Base-by-base conservation (phyloP, 2,113 vertebrate genomes). In the Eurypyga helias region DNA sequence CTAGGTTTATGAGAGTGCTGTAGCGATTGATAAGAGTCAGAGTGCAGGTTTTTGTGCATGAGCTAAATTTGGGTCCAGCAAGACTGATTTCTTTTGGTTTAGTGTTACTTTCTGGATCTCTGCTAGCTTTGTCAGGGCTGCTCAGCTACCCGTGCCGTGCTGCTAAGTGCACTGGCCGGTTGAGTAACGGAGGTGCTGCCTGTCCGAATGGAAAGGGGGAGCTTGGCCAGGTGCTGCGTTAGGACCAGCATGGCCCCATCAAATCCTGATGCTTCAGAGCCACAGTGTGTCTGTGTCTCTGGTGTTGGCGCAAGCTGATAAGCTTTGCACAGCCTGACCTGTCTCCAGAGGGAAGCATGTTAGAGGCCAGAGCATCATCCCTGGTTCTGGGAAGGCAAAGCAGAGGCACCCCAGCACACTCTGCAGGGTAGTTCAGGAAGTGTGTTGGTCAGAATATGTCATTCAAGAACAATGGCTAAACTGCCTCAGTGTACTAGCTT, bases 351-450 rank as follows among this genome's bases (percentile, higher is more conserved):
- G 17, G 26, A 26, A 29, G 38, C 17, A 24, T 2, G 1, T 55
- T 29, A 28, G 41, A 54, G 48, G 46, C 11, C 25, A 51, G 48
- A 75, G n/a, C 60, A 34, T 73, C 24, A 15, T 84, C 18, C 25
- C 28, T 48, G 33, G 15, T 51, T 46, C 43, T 3, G 6, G 26
- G 13, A 76, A 54, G 31, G 62, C 0, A 0, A 9, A 58, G 43
- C 43, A 79, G 62, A 54, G 41, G 4, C 33, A 72, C 34, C 41
- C 26, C 25, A 2, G 41, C 8, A 0, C 2, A 5, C 12, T 34
- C 18, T 45, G 82, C 33, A 61, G 28, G 28, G 49, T 51, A 75
- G 20, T 82, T 93, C 12, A 43, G 13, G 61, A 71, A 36, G 12
- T 12, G 2, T 41, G 3, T 29, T 1, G 0, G 13, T 45, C 45